Percentiles rank a stretch among this genome's conserved stretches.
phyloP scores from a whole-genome alignment of 2,888 invertebrate species.

The Imbricaverruca yamaguchii region DNA sequence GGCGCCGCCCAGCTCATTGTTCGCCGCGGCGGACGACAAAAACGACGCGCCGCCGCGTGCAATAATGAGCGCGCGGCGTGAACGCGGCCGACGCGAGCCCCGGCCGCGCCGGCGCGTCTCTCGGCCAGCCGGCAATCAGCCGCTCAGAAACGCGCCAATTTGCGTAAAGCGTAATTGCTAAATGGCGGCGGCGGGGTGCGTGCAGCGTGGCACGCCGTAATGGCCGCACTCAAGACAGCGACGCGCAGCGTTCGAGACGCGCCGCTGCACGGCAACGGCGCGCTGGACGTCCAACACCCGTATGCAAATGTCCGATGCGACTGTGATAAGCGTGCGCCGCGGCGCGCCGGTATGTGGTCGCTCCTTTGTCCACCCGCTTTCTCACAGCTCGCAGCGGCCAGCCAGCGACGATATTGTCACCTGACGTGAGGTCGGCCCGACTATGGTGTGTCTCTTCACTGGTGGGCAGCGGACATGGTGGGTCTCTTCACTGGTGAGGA shows the following conservation, averaged over 20 bases:
- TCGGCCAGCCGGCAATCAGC: background rate
- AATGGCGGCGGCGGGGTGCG: background rate
- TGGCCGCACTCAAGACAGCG: background rate
- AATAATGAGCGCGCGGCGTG: background rate
- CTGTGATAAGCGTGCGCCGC: background rate
- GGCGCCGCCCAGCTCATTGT: background rate
- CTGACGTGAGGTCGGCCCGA: too few species aligned
- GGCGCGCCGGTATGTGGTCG: conserved; percentile 12
- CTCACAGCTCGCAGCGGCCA: background rate
- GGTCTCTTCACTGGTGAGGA: too few species aligned
- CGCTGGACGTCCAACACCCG: background rate
- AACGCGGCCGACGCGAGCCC: background rate
- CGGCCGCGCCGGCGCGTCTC: background rate
- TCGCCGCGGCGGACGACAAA: background rate
- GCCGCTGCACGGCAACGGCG: too few species aligned
- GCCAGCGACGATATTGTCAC: too few species aligned
- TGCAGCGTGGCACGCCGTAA: background rate
- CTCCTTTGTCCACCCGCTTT: conserved; percentile 5
- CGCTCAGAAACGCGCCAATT: conserved; percentile 16
- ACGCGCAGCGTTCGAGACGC: background rate
- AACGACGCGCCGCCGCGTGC: background rate
- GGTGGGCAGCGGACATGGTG: too few species aligned
- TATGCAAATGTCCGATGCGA: conserved; percentile 16
- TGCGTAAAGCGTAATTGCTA: conserved; percentile 20
- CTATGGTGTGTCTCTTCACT: too few species aligned